phyloP scores from a whole-genome alignment of 2,797 vertebrate genomes.

The Sphaeramia orbicularis region DNA sequence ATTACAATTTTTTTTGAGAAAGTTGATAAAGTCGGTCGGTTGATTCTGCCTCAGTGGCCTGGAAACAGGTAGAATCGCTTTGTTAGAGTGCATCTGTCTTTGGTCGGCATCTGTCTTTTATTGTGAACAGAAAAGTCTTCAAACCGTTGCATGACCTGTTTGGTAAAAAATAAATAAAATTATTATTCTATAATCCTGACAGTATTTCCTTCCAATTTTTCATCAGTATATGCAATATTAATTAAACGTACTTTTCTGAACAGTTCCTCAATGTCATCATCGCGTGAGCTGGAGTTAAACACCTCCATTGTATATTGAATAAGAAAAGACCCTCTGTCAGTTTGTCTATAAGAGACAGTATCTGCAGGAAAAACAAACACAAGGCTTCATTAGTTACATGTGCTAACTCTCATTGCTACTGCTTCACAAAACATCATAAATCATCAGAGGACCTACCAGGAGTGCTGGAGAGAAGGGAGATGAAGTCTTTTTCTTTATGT shows the following conservation, averaged over 20 bases:
- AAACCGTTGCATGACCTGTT: conserved; percentile 73
- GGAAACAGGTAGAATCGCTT: conserved; percentile 78
- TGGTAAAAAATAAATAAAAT: not conserved
- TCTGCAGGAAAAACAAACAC: conserved; percentile 60
- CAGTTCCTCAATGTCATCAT: conserved; percentile 74
- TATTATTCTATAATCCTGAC: too few species aligned
- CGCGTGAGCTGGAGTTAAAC: conserved; percentile 31
- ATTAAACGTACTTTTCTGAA: conserved; percentile 71
- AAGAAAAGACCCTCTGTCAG: conserved; percentile 46
- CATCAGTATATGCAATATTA: not conserved
- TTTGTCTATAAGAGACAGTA: conserved; percentile 65
- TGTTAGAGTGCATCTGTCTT: conserved; percentile 67
- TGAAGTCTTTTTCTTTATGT: conserved; percentile 82
- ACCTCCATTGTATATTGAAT: conserved; percentile 65
- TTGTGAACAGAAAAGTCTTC: rapidly evolving
- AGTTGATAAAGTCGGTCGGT: too few species aligned
- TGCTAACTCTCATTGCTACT: too few species aligned
- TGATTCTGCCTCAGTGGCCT: conserved; percentile 20
- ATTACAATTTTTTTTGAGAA: too few species aligned
- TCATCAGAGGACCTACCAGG: conserved; percentile 64
- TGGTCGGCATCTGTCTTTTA: conserved; percentile 75
- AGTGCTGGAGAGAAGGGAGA: conserved; percentile 74
- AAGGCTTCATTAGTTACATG: too few species aligned
- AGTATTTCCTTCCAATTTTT: not conserved
- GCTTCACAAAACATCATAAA: too few species aligned